phyloP scores from a whole-genome alignment of 2,888 invertebrate genomes.

The Noctua janthe region DNA sequence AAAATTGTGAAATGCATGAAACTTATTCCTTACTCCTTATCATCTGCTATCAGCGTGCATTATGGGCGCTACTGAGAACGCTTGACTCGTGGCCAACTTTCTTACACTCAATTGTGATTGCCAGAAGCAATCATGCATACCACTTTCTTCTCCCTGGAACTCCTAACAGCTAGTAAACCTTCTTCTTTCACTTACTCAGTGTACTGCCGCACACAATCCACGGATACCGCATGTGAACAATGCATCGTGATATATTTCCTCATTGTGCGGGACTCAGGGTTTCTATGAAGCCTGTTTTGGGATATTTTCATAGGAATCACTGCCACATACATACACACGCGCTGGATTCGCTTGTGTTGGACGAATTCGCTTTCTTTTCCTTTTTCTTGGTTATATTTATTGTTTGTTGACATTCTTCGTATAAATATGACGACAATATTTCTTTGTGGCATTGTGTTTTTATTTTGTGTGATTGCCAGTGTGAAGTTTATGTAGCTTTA shows the following conservation, averaged over 20 bases:
- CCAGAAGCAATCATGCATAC: background rate
- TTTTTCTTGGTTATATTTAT: conserved; percentile 65
- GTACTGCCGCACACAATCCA: conserved; percentile 4
- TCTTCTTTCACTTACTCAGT: conserved; percentile 1
- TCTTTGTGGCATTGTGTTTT: conserved; percentile 44
- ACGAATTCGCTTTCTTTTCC: conserved; percentile 46
- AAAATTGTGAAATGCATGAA: background rate
- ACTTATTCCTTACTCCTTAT: background rate
- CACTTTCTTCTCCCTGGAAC: background rate
- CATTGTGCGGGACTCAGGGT: conserved; percentile 53
- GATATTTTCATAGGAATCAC: conserved; percentile 76
- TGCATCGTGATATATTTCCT: conserved; percentile 54
- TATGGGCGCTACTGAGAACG: too few species aligned
- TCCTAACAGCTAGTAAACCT: conserved; percentile 8
- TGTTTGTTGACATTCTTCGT: conserved; percentile 52
- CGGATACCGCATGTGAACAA: conserved; percentile 34
- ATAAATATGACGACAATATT: conserved; percentile 46
- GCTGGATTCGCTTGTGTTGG: conserved; percentile 40
- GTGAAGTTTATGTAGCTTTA: conserved; percentile 22
- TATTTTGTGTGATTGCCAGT: conserved; percentile 45
- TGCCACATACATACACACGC: conserved; percentile 53
- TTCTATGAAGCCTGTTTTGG: conserved; percentile 72
- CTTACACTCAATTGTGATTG: background rate
- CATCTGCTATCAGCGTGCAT: background rate
- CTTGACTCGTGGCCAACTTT: background rate